Evolutionary conservation across 1,140 invertebrate genomes (phyloP).

Genomic region (Philopotamus ludificatus): DNA sequence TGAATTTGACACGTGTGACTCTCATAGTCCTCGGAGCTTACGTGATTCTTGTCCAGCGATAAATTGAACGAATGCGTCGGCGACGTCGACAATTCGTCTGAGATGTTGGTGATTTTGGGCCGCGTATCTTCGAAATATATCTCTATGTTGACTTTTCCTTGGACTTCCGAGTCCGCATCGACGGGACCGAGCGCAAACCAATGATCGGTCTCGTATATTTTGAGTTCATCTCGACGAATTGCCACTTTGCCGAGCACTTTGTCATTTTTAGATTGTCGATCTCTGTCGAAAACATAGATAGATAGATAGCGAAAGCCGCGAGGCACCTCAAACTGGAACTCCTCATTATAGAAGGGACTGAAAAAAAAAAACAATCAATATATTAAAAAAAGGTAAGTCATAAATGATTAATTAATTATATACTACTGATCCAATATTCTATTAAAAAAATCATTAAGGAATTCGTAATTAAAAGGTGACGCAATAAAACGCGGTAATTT

Average conservation of each 20-base stretch:
- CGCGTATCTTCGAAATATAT: slow-evolving; percentile 55
- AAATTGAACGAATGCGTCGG: slow-evolving; percentile 50
- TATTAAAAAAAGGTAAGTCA: background rate
- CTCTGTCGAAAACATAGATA: slow-evolving; percentile 83
- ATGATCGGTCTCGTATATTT: slow-evolving; percentile 84
- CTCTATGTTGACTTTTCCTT: slow-evolving; percentile 78
- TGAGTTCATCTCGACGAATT: slow-evolving; percentile 80
- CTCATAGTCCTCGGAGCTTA: background rate
- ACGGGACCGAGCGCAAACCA: slow-evolving; percentile 86
- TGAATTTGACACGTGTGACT: background rate
- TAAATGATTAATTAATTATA: no score
- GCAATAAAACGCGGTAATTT: no score
- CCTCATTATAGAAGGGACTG: slow-evolving; percentile 90
- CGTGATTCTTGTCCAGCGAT: slow-evolving; percentile 45
- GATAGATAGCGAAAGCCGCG: slow-evolving; percentile 83
- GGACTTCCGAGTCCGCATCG: slow-evolving; percentile 85
- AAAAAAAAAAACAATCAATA: slow-evolving; percentile 41
- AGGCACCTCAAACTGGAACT: slow-evolving; percentile 90
- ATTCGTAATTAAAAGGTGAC: no score
- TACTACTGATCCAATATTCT: no score
- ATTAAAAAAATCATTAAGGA: no score
- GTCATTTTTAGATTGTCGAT: slow-evolving; percentile 78
- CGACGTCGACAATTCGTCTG: slow-evolving; percentile 44
- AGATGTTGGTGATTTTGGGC: slow-evolving; percentile 25
- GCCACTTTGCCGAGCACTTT: slow-evolving; percentile 87